Conservation (phyloP, 2,888 invertebrate species). For the Tridacna crocea region DNA sequence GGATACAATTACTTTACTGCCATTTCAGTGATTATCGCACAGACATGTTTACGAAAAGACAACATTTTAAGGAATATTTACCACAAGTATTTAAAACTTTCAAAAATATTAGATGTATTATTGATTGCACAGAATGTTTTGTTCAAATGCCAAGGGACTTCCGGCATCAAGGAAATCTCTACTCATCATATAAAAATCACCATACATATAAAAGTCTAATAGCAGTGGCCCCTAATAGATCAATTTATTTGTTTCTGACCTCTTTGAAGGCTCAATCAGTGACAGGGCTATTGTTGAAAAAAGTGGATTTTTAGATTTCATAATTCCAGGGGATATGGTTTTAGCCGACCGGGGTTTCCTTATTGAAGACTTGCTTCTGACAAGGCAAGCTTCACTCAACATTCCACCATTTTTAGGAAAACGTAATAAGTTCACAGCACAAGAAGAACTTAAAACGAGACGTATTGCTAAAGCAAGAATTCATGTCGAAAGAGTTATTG, state of each 20-base stretch:
- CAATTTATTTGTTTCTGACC: constrained; percentile 41
- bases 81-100: neutral
- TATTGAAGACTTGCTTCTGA: constrained; percentile 5
- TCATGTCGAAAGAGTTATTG: no score
- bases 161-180: constrained; percentile 39
- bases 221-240: constrained; percentile 40
- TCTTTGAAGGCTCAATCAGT: constrained; percentile 34
- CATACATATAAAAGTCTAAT: constrained; percentile 43
- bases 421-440: neutral
- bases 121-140: constrained; percentile 46
- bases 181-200: constrained; percentile 40
- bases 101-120: constrained; percentile 30
- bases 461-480: constrained; percentile 1
- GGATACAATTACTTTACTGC: neutral
- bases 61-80: constrained; percentile 1
- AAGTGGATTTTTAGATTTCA: neutral
- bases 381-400: neutral
- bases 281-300: constrained; percentile 12
- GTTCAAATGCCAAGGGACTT: constrained; percentile 35
- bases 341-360: constrained; percentile 9
- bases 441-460: constrained; percentile 1
- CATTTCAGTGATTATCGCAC: neutral
- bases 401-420: constrained; percentile 8
- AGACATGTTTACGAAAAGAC: constrained; percentile 14
- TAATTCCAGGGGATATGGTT: constrained; percentile 7